Evolutionary conservation across 2,888 invertebrate species (phyloP).

Genomic region (Eledona agricola): DNA sequence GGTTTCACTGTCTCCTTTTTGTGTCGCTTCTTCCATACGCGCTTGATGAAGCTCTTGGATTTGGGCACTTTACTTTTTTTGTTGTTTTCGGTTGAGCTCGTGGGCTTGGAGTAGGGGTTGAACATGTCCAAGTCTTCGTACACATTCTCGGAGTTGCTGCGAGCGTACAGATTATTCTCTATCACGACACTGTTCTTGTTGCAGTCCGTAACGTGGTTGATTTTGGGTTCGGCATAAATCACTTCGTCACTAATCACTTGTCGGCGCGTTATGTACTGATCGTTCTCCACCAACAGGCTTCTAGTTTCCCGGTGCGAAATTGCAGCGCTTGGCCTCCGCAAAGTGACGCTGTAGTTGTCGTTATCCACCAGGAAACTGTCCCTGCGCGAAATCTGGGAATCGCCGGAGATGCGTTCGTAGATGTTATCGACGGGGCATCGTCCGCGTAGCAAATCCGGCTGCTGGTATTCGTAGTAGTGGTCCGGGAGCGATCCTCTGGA

Average conservation of each 20-base stretch:
- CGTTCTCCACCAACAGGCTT: conserved; percentile 43
- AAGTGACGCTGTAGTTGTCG: conserved; percentile 37
- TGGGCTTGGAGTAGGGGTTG: conserved; percentile 29
- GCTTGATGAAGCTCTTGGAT: conserved; percentile 48
- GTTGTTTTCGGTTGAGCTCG: too few species aligned
- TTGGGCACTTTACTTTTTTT: conserved; percentile 41
- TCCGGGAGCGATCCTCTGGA: neutral
- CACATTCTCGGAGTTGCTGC: conserved; percentile 31
- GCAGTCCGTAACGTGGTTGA: conserved; percentile 26
- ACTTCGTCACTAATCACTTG: conserved; percentile 24
- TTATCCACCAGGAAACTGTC: conserved; percentile 39
- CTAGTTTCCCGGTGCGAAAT: conserved; percentile 14
- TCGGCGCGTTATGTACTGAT: conserved; percentile 43
- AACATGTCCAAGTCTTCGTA: conserved; percentile 42
- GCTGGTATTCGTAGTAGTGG: neutral
- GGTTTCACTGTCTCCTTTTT: conserved; percentile 35
- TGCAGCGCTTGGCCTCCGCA: conserved; percentile 11
- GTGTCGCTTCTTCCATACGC: conserved; percentile 48
- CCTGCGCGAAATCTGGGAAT: conserved; percentile 21
- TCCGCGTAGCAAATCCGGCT: neutral
- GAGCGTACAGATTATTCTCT: conserved; percentile 27
- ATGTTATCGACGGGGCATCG: conserved; percentile 19
- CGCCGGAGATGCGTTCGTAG: conserved; percentile 41
- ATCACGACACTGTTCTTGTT: conserved; percentile 44
- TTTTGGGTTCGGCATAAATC: conserved; percentile 37